Evolutionary conservation across 1,140 invertebrate species (phyloP).

Genomic region (Zophobas atratus): DNA sequence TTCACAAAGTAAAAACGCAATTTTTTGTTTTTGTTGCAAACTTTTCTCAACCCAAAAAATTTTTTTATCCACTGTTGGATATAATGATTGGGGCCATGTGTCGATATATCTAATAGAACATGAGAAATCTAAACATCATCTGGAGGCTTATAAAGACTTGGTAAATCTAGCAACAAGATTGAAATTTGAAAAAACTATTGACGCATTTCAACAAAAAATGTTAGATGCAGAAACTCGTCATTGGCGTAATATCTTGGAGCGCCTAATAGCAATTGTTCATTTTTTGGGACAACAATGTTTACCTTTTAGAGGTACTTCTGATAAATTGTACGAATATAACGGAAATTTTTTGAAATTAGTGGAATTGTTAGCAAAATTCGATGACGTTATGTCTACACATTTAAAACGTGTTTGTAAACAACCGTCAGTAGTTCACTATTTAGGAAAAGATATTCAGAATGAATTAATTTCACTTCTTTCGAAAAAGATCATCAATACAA

Average conservation of each 20-base stretch:
- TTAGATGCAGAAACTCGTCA: slow-evolving; percentile 15
- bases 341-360: slow-evolving; percentile 59
- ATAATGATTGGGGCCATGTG: slow-evolving; percentile 8
- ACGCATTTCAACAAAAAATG: neutral
- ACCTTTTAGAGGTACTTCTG: slow-evolving; percentile 39
- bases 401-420: slow-evolving; percentile 6
- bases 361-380: slow-evolving; percentile 59
- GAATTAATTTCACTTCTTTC: slow-evolving; percentile 59
- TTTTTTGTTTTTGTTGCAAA: slow-evolving; percentile 24
- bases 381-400: slow-evolving; percentile 58
- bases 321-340: slow-evolving; percentile 47
- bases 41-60: neutral
- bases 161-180: neutral
- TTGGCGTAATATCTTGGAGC: slow-evolving; percentile 36
- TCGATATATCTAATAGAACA: neutral
- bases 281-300: slow-evolving; percentile 2
- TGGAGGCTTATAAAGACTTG: neutral
- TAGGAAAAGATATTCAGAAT: slow-evolving; percentile 47
- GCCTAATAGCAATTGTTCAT: slow-evolving; percentile 31
- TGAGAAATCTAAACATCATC: neutral
- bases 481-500: slow-evolving; percentile 60
- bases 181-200: neutral
- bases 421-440: neutral
- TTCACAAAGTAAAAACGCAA: neutral
- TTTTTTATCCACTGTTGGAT: neutral